phyloP scores from a whole-genome alignment of 2,797 vertebrate genomes.

The Lagodon rhomboides region DNA sequence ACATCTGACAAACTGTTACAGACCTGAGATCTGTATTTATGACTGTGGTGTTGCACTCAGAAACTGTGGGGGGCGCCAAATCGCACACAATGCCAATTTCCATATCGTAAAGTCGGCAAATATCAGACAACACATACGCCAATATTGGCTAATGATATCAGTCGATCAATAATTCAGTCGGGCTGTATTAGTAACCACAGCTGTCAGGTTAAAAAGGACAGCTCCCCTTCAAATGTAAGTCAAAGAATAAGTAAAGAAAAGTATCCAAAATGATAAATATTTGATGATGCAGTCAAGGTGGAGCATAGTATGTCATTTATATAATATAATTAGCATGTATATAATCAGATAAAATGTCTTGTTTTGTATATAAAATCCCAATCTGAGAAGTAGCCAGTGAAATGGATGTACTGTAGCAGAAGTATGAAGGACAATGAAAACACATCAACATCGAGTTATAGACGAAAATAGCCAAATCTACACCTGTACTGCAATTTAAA shows the following conservation, averaged over 20 bases:
- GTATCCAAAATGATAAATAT: no score
- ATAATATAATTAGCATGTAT: neutral
- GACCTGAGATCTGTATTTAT: no score
- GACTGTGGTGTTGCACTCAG: no score
- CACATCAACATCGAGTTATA: neutral
- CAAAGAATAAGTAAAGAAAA: neutral
- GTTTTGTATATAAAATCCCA: neutral
- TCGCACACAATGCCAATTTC: no score
- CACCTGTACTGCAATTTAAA: neutral
- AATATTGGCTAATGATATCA: no score
- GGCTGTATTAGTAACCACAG: neutral
- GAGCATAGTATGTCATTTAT: neutral
- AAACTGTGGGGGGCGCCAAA: no score
- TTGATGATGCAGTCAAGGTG: neutral
- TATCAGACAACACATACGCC: no score
- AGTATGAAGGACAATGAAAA: neutral
- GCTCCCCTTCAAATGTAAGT: neutral
- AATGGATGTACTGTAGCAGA: neutral
- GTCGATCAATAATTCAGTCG: no score
- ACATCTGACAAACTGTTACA: no score
- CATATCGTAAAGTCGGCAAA: no score
- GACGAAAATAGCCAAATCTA: slow-evolving; percentile 4
- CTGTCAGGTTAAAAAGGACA: neutral
- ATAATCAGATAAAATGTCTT: neutral
- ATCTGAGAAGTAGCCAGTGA: slow-evolving; percentile 10